Evolutionary conservation across 2,888 invertebrate genomes (phyloP).

Genomic region (Nebria brevicollis): DNA sequence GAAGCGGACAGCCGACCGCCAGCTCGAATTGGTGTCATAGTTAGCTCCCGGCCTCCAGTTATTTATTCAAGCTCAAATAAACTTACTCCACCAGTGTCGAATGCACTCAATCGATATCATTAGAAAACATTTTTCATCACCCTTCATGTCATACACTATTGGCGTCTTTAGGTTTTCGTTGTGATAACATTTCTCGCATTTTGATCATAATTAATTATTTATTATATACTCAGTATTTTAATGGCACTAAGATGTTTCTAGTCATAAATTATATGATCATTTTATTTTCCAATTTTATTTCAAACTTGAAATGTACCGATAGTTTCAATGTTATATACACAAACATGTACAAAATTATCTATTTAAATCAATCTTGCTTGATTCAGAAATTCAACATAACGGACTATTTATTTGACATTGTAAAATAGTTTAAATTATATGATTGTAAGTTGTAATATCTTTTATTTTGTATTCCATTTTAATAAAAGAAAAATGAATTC

Average conservation of each 20-base stretch:
- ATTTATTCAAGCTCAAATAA: constrained; percentile 20
- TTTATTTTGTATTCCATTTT: too few relatives aligned
- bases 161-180: neutral
- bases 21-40: constrained; percentile 19
- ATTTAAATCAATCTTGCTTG: too few relatives aligned
- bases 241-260: neutral
- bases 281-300: neutral
- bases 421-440: too few relatives aligned
- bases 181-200: neutral
- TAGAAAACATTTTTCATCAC: neutral
- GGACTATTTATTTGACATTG: too few relatives aligned
- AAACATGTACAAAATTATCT: too few relatives aligned
- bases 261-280: neutral
- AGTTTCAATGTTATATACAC: neutral
- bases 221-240: neutral
- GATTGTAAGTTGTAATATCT: too few relatives aligned
- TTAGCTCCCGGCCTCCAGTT: constrained; percentile 19
- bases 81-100: constrained; percentile 4
- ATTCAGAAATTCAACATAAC: too few relatives aligned
- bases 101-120: neutral
- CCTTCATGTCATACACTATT: neutral
- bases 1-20: constrained; percentile 18
- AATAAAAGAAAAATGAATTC: too few relatives aligned
- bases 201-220: neutral
- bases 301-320: neutral